Percentiles rank a stretch among this genome's conserved stretches.
Evolutionary conservation across 2,888 invertebrate genomes (phyloP).

Genomic region (Tenthredo livida): DNA sequence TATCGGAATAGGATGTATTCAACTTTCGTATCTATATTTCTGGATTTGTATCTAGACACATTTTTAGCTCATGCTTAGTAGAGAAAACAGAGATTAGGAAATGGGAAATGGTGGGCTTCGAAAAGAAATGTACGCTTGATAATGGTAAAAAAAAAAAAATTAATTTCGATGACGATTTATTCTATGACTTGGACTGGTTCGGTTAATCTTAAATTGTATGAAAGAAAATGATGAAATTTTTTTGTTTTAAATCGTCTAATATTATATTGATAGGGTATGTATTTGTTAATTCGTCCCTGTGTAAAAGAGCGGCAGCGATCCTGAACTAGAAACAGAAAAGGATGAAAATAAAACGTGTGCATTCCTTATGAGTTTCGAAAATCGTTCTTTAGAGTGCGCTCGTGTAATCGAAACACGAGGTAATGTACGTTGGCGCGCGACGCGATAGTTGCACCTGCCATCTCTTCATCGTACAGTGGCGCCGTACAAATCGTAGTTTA

Average conservation of each 20-base stretch:
- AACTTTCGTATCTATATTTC: background rate
- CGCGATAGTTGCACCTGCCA: slow-evolving; percentile 53
- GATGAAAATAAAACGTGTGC: slow-evolving; percentile 46
- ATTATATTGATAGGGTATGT: background rate
- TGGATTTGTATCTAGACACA: background rate
- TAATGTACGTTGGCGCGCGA: slow-evolving; percentile 1
- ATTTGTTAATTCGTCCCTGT: slow-evolving; percentile 16
- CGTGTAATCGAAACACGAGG: slow-evolving; percentile 30
- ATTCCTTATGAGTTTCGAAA: slow-evolving; percentile 38
- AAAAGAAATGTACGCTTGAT: background rate
- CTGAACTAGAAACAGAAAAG: slow-evolving; percentile 20
- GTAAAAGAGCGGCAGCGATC: slow-evolving; percentile 23
- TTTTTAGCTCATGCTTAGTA: background rate
- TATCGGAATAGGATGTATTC: background rate
- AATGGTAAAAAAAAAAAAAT: background rate
- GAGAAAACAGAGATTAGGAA: background rate
- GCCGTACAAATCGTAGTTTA: slow-evolving; percentile 61
- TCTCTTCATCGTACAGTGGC: slow-evolving; percentile 67
- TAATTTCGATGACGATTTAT: background rate
- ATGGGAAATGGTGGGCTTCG: background rate
- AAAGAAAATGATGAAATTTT: background rate
- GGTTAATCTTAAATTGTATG: background rate
- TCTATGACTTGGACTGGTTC: background rate
- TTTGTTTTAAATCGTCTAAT: background rate
- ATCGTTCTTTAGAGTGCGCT: slow-evolving; percentile 41